phyloP scores from a whole-genome alignment of 2,888 invertebrate species.

The Athalia rosae region DNA sequence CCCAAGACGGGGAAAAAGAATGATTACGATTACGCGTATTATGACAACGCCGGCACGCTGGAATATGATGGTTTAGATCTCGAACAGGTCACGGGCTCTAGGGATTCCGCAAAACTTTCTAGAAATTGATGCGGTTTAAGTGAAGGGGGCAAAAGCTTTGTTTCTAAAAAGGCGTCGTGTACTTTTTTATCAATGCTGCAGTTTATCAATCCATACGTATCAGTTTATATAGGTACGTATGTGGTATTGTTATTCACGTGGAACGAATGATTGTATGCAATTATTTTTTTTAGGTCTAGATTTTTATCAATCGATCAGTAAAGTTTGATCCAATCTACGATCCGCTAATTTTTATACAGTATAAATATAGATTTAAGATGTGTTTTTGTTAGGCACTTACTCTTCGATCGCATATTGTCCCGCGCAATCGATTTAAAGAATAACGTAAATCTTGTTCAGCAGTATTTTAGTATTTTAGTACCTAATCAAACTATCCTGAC shows the following conservation, averaged over 20 bases:
- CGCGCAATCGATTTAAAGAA: constrained; percentile 22
- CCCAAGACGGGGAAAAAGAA: constrained; percentile 75
- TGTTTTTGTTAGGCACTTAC: constrained; percentile 13
- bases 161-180: not conserved
- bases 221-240: not conserved
- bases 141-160: not conserved
- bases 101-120: constrained; percentile 68
- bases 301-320: constrained; percentile 1
- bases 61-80: constrained; percentile 74
- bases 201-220: constrained; percentile 15
- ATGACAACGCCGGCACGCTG: constrained; percentile 79
- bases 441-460: constrained; percentile 10
- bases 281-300: not conserved
- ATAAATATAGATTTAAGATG: constrained; percentile 6
- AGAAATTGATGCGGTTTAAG: constrained; percentile 51
- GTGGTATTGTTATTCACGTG: not conserved
- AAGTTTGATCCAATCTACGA: constrained; percentile 15
- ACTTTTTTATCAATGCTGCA: constrained; percentile 7
- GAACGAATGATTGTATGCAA: not conserved
- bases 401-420: not conserved
- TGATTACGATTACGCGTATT: constrained; percentile 90
- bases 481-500: not conserved
- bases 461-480: constrained; percentile 30
- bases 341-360: not conserved
- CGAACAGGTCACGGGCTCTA: constrained; percentile 67